Evolutionary conservation across 2,888 invertebrate species (phyloP).

Genomic region (Xylota sylvarum): DNA sequence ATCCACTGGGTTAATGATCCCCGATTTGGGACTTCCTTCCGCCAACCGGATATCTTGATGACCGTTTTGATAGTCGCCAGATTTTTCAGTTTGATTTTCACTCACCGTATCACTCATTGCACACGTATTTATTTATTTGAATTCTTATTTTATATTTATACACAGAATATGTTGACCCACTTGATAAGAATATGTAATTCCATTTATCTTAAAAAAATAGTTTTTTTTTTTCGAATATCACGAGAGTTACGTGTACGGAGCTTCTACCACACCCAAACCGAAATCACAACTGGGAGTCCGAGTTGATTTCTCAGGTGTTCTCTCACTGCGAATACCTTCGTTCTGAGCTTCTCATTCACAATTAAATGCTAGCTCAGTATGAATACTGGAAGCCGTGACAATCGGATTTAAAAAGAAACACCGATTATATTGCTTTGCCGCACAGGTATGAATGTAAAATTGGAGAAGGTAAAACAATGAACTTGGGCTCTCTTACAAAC

Average conservation of each 20-base stretch:
- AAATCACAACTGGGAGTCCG: constrained; percentile 67
- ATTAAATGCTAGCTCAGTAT: constrained; percentile 76
- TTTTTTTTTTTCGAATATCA: background rate
- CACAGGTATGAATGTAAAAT: constrained; percentile 70
- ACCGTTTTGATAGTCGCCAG: constrained; percentile 61
- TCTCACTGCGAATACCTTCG: constrained; percentile 68
- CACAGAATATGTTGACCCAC: constrained; percentile 28
- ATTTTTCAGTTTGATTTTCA: constrained; percentile 63
- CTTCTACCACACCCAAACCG: constrained; percentile 76
- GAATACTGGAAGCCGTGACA: constrained; percentile 74
- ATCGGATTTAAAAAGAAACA: constrained; percentile 73
- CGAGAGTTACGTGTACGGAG: constrained; percentile 18
- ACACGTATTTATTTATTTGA: constrained; percentile 8
- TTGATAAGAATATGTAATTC: constrained; percentile 9
- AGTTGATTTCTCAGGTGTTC: constrained; percentile 66
- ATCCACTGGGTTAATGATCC: constrained; percentile 52
- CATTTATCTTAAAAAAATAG: constrained; percentile 27
- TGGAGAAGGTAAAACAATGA: constrained; percentile 49
- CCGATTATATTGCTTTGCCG: constrained; percentile 71
- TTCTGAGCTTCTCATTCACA: constrained; percentile 77
- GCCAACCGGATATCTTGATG: constrained; percentile 72
- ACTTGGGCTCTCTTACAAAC: constrained; percentile 62
- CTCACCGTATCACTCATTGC: constrained; percentile 64
- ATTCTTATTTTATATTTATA: background rate
- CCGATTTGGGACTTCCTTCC: constrained; percentile 67